A percentile compares a stretch with the other conserved stretches of the same genome.
Evolutionary conservation across 2,113 vertebrate species (phyloP).

Genomic region (Xiphophorus hellerii): DNA sequence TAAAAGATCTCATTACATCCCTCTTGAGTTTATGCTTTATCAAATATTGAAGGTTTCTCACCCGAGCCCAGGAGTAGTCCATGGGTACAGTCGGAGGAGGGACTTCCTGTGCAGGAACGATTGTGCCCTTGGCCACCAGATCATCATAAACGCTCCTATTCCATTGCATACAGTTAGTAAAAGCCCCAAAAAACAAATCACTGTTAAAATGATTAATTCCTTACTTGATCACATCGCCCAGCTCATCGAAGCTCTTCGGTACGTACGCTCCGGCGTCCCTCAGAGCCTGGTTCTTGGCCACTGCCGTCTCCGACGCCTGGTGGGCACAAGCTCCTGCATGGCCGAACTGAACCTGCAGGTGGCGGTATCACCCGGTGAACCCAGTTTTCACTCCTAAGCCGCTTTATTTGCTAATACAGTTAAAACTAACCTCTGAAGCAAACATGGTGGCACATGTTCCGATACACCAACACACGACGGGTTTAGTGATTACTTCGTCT

Average conservation of each 20-base stretch:
- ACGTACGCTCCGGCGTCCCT: conserved; percentile 93
- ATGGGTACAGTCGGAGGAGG: conserved; percentile 97
- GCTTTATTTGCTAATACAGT: neutral
- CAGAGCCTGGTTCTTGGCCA: conserved; percentile 95
- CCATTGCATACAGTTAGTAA: conserved; percentile 3
- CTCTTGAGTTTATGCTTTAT: neutral
- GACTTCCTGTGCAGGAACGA: conserved; percentile 93
- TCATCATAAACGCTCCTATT: conserved; percentile 94
- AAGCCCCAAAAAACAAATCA: neutral
- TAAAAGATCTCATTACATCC: too few species aligned
- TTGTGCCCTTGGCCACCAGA: conserved; percentile 88
- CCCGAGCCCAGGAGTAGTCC: conserved; percentile 99
- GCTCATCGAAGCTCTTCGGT: conserved; percentile 94
- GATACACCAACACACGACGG: conserved; percentile 97
- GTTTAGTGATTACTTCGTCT: conserved; percentile 92
- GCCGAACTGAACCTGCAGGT: conserved; percentile 93
- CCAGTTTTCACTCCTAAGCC: neutral
- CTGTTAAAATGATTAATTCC: neutral
- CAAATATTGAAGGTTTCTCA: conserved; percentile 58
- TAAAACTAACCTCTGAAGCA: conserved; percentile 89
- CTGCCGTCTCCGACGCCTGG: conserved; percentile 92
- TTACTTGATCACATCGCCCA: conserved; percentile 92
- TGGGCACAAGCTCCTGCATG: conserved; percentile 98
- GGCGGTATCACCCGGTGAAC: neutral
- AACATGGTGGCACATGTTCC: conserved; percentile 99